A percentile compares a stretch with the other conserved stretches of the same genome.
Conservation (phyloP, 2,113 vertebrate species). For the Takifugu flavidus region DNA sequence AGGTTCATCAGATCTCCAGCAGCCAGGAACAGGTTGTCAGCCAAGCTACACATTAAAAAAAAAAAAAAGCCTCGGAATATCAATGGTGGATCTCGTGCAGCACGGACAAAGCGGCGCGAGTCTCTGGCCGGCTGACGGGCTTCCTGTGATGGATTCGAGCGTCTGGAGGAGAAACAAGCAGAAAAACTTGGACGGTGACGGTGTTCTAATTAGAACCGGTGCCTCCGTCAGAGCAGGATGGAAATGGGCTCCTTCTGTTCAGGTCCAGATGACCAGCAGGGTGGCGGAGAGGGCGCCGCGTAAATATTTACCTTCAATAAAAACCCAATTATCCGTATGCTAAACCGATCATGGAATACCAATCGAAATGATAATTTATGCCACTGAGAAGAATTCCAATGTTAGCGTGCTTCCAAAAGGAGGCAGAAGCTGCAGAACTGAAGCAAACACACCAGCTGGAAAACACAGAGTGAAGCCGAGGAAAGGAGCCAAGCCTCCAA, state of each 20-base stretch:
- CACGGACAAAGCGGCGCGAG: conserved; percentile 24
- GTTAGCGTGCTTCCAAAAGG: too few species aligned
- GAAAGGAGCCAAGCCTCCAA: conserved; percentile 35
- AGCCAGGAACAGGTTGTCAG: conserved; percentile 53
- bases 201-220: conserved; percentile 56
- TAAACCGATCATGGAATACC: neutral
- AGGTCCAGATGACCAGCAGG: conserved; percentile 14
- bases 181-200: conserved; percentile 55
- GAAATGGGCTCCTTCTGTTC: conserved; percentile 58
- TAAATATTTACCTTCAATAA: neutral
- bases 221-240: conserved; percentile 34
- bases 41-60: conserved; percentile 54
- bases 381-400: too few species aligned
- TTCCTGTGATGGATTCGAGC: conserved; percentile 42
- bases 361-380: too few species aligned
- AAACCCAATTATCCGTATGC: neutral
- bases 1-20: conserved; percentile 57
- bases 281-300: neutral
- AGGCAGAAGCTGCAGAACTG: too few species aligned
- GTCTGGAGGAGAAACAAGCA: conserved; percentile 44
- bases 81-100: conserved; percentile 47
- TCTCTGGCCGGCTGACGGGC: conserved; percentile 30
- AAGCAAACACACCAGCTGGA: neutral
- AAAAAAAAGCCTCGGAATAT: conserved; percentile 40
- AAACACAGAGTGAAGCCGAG: conserved; percentile 4